These are phyloP conservation scores for Ochotona princeps DNA, from an alignment of 2,113 vertebrate species.

Conservation along the genomic window DNA sequence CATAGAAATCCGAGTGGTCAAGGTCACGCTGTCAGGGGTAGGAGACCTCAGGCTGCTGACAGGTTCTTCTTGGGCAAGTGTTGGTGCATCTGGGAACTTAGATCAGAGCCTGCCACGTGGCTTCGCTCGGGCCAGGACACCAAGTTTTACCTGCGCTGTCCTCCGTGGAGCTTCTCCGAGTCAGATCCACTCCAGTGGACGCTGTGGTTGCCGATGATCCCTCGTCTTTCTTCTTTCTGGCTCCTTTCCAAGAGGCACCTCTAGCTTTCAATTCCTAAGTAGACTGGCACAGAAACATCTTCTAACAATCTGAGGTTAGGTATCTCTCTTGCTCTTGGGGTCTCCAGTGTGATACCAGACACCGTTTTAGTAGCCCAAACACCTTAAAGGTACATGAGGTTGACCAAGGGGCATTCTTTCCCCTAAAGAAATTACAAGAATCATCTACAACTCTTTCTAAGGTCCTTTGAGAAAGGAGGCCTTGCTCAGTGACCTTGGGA, in stretches of 20 bases:
- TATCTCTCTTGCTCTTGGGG: background rate
- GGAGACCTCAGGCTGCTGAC: background rate
- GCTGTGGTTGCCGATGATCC: background rate
- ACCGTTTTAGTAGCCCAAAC: background rate
- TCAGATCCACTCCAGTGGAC: background rate
- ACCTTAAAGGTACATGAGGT: background rate
- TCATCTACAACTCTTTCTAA: background rate
- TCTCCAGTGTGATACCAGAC: too few species aligned
- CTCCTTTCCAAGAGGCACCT: background rate
- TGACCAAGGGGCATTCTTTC: background rate
- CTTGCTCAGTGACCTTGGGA: background rate
- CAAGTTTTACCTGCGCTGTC: background rate
- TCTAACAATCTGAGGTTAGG: background rate
- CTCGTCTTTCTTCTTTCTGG: background rate
- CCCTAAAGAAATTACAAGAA: background rate
- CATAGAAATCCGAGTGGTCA: too few species aligned
- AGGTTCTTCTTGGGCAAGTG: background rate
- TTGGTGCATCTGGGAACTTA: background rate
- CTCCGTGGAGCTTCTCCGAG: background rate
- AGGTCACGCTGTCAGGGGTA: background rate
- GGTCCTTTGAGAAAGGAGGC: background rate
- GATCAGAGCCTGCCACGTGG: fast-evolving
- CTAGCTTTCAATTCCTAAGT: background rate
- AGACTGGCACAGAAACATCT: background rate
- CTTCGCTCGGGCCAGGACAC: fast-evolving